A percentile compares a stretch with the other conserved stretches of the same genome.
Conservation (phyloP, 2,113 vertebrate genomes). For the cattle (Bos taurus) region ARS-UCD2.0 NC_037351.1:56107501-56108000, state of each 20-base stretch:
- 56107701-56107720: neutral
- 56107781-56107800: fast-evolving
- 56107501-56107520: neutral
- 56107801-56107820: neutral
- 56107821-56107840: neutral
- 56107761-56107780: fast-evolving
- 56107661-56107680: neutral
- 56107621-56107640: too few relatives aligned
- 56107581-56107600: neutral
- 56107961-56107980: neutral
- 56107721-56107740: neutral
- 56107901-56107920: neutral
- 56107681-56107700: neutral
- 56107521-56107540: neutral
- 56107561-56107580: neutral
- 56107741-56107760: too few relatives aligned
- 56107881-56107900: neutral
- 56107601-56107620: too few relatives aligned
- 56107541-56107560: neutral
- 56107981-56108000: neutral
- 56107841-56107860: neutral
- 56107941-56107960: neutral
- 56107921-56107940: neutral
- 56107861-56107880: neutral
- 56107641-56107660: neutral